phyloP scores from a whole-genome alignment of 2,888 invertebrate genomes.

The Sesia apiformis region DNA sequence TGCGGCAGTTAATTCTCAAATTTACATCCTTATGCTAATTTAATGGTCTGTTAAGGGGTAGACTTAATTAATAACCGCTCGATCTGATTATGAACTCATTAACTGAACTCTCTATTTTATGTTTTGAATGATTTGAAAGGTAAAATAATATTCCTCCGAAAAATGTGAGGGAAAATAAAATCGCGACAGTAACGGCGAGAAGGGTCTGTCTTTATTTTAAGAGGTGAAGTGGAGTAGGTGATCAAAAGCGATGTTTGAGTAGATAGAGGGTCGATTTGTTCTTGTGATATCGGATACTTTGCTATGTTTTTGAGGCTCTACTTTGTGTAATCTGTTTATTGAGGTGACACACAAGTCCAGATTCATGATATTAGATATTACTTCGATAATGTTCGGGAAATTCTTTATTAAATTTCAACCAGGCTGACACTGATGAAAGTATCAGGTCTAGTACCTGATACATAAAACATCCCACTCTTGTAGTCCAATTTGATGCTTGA shows the following conservation, averaged over 20 bases:
- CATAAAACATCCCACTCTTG: too few species aligned
- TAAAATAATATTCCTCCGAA: background rate
- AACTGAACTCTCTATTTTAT: background rate
- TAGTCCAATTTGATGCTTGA: too few species aligned
- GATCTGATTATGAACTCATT: background rate
- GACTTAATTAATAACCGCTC: conserved; percentile 1
- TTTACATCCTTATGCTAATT: conserved; percentile 25
- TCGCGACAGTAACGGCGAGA: conserved; percentile 2
- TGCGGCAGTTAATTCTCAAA: conserved; percentile 25
- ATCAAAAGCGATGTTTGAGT: conserved; percentile 30
- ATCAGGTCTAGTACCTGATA: too few species aligned
- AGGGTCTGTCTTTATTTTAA: conserved; percentile 17
- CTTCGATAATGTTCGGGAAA: background rate
- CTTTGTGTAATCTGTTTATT: conserved; percentile 21
- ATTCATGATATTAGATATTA: background rate
- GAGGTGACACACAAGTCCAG: conserved; percentile 1
- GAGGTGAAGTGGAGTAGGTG: conserved; percentile 14
- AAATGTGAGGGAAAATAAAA: background rate
- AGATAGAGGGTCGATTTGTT: conserved; percentile 21
- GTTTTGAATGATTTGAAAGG: background rate
- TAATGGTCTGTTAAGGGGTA: conserved; percentile 12
- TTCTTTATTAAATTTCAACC: too few species aligned
- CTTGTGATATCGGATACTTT: conserved; percentile 25
- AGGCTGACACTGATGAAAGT: too few species aligned
- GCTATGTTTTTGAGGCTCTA: conserved; percentile 15